Base-by-base conservation (phyloP, 2,797 vertebrate genomes). In the Enteromius viviparus region DNA sequence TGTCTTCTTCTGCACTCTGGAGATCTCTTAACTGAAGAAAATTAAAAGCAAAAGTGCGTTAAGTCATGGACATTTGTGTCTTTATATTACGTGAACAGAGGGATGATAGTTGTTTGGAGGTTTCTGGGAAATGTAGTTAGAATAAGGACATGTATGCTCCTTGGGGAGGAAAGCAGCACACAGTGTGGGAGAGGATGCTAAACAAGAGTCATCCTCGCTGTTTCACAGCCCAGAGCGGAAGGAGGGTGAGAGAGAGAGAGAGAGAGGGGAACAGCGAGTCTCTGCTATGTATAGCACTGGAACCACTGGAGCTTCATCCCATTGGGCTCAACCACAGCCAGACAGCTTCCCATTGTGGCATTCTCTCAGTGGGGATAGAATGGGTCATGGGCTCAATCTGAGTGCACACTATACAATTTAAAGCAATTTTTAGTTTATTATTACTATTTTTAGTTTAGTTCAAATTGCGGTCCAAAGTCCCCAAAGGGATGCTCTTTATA, bases 201-300 rank as follows among this genome's bases (percentile, higher is more conserved):
- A 81, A 42, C 68, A 55, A 69, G 66, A 65, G 70, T 80, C 75
- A 64, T 26, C 42, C 26, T 83, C 4, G 7, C 23, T 74, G 65
- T 55, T 81, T 66, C 55, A 40, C 49, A 62, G 62, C 37, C 47
- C 55, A 45, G 8, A 62, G 80, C 21, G 11, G 37, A 60, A 7
- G 1, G 12, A 37, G 11, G 29, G 11, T 11, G 7, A 21, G 53
- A 34, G 11, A 17, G 7, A 21, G 53, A 34, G 65, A 62, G 42
- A 34, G 42, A 29, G 3, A 1, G 3, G 10, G 6, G 5, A 42
- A 58, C 64, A 32, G 66, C 5, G 10, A 80, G 29, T 42, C 14
- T 49, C 19, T 23, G 32, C 81, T 84, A 78, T 78, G 51, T 81
- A 84, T 87, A 78, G 51, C 74, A 71, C 55, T 53, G 47, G 34